A percentile compares a stretch with the other conserved stretches of the same genome.
Conservation (phyloP, 2,797 vertebrate genomes). For the Rhabdophis nuchalis region DNA sequence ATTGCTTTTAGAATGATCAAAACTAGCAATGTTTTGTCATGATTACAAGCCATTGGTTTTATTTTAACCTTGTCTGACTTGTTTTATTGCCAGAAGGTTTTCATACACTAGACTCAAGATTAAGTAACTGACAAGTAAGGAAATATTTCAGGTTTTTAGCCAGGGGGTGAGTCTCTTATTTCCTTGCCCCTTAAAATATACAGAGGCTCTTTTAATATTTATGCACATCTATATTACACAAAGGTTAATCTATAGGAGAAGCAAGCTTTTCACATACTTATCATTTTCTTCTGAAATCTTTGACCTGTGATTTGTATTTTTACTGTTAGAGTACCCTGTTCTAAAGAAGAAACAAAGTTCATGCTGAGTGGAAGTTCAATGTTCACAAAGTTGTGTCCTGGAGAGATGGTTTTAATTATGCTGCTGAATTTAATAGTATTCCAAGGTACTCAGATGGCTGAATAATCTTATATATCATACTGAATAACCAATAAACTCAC, state of each 20-base stretch:
- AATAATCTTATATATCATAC: background rate
- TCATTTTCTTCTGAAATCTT: constrained; percentile 14
- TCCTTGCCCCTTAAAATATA: background rate
- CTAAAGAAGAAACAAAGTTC: constrained; percentile 29
- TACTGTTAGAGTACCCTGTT: background rate
- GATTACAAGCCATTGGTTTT: background rate
- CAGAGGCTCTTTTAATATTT: background rate
- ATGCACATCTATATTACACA: background rate
- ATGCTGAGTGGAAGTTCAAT: constrained; percentile 49
- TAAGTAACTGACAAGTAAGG: background rate
- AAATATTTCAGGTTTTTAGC: background rate
- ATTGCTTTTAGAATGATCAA: background rate
- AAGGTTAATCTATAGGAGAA: background rate
- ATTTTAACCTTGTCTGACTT: background rate
- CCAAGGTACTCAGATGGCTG: background rate
- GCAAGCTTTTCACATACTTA: background rate
- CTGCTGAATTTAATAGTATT: background rate
- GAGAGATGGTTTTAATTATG: constrained; percentile 11
- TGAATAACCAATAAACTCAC: background rate
- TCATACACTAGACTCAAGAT: background rate
- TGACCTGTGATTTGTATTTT: constrained; percentile 33
- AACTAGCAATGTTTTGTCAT: background rate
- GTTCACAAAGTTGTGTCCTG: constrained; percentile 39
- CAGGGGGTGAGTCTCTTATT: background rate
- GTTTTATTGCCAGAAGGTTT: background rate